Conservation (phyloP, 2,888 invertebrate genomes). For the Conus canariensis region DNA sequence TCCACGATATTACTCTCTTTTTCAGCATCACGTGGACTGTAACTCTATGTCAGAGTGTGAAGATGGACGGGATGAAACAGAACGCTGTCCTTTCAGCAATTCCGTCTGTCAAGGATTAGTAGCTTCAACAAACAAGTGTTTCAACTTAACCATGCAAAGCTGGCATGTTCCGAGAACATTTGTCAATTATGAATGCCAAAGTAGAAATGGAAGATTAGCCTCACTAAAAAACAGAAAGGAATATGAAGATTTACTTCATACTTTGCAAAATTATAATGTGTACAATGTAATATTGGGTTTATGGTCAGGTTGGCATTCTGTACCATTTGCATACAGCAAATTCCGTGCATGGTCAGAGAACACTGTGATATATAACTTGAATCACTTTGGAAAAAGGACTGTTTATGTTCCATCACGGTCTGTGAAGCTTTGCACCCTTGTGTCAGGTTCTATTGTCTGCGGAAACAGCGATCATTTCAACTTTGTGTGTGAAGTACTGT, state of each 20-base stretch:
- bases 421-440: neutral
- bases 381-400: neutral
- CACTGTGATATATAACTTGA: neutral
- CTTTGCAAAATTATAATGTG: neutral
- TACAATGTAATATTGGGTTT: neutral
- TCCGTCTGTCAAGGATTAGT: neutral
- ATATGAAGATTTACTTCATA: neutral
- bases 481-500: neutral
- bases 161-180: too few relatives aligned
- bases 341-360: neutral
- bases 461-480: neutral
- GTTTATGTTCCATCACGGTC: neutral
- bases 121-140: neutral
- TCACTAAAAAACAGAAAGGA: neutral
- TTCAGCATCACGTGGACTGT: conserved; percentile 1
- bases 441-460: neutral
- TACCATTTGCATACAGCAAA: neutral
- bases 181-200: neutral
- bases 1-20: neutral
- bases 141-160: neutral
- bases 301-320: neutral
- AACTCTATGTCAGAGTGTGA: neutral
- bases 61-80: neutral
- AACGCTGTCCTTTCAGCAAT: neutral
- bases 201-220: neutral